phyloP scores from a whole-genome alignment of 2,797 vertebrate genomes.

The Acanthurus lineatus region DNA sequence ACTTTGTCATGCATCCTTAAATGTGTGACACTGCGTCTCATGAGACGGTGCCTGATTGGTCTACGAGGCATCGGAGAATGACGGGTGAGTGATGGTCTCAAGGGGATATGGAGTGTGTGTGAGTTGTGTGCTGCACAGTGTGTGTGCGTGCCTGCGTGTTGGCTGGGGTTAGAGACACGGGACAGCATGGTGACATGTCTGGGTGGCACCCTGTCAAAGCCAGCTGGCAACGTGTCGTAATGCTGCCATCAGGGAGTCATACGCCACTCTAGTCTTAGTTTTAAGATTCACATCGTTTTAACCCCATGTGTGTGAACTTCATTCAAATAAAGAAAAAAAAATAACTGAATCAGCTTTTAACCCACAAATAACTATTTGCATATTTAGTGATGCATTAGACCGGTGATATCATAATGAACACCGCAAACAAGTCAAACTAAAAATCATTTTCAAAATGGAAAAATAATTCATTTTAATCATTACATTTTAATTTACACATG shows the following conservation, averaged over 20 bases:
- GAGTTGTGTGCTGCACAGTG: constrained; percentile 58
- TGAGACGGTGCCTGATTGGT: constrained; percentile 87
- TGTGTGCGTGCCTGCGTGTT: constrained; percentile 46
- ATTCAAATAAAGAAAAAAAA: constrained; percentile 31
- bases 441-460: neutral
- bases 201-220: constrained; percentile 83
- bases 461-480: neutral
- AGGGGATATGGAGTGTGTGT: constrained; percentile 70
- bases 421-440: constrained; percentile 11
- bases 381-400: constrained; percentile 34
- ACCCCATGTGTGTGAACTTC: constrained; percentile 47
- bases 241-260: constrained; percentile 75
- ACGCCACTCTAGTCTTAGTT: constrained; percentile 55
- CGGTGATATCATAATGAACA: constrained; percentile 30
- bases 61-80: constrained; percentile 84
- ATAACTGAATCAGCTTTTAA: constrained; percentile 24
- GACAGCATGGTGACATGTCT: constrained; percentile 83
- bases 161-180: constrained; percentile 80
- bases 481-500: neutral
- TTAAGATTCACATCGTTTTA: constrained; percentile 58
- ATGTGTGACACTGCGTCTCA: constrained; percentile 88
- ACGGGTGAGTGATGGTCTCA: constrained; percentile 86
- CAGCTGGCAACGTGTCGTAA: constrained; percentile 81
- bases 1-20: constrained; percentile 91
- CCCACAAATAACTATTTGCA: constrained; percentile 15